These are phyloP conservation scores for Catostomus latipinnis DNA, from an alignment of 2,797 vertebrate species.

Conservation along the genomic window DNA sequence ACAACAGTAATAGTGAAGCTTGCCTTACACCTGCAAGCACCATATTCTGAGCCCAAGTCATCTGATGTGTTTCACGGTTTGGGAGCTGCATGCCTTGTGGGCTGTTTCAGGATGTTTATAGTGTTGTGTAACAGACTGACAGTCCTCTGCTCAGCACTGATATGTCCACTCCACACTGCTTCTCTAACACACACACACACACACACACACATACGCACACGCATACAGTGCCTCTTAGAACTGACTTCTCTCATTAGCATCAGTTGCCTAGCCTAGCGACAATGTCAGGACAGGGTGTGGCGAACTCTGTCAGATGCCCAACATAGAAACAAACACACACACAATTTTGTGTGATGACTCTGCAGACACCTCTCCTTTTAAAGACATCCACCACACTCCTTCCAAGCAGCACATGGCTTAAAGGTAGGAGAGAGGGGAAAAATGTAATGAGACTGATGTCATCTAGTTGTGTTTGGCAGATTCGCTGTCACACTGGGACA, in stretches of 20 bases:
- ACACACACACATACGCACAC: neutral
- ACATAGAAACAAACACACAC: neutral
- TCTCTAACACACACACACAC: slow-evolving; percentile 11
- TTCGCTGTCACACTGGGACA: neutral
- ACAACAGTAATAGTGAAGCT: too few relatives aligned
- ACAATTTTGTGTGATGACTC: neutral
- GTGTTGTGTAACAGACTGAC: slow-evolving; percentile 47
- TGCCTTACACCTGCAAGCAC: neutral
- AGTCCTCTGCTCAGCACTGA: slow-evolving; percentile 44
- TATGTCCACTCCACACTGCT: slow-evolving; percentile 24
- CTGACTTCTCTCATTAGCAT: slow-evolving; percentile 45
- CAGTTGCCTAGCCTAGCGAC: slow-evolving; percentile 25
- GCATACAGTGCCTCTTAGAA: slow-evolving; percentile 31
- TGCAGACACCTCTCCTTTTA: too few relatives aligned
- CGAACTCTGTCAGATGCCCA: slow-evolving; percentile 1
- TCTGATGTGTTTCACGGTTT: slow-evolving; percentile 12
- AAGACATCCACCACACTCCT: too few relatives aligned
- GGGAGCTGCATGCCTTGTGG: slow-evolving; percentile 9
- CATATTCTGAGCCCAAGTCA: neutral
- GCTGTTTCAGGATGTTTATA: slow-evolving; percentile 37
- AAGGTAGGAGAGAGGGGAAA: too few relatives aligned
- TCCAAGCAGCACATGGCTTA: too few relatives aligned
- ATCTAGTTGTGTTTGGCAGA: too few relatives aligned
- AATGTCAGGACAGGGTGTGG: slow-evolving; percentile 30
- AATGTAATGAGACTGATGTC: too few relatives aligned